These are phyloP conservation scores for Carettochelys insculpta DNA, from an alignment of 2,113 vertebrate species.

Conservation along the genomic window DNA sequence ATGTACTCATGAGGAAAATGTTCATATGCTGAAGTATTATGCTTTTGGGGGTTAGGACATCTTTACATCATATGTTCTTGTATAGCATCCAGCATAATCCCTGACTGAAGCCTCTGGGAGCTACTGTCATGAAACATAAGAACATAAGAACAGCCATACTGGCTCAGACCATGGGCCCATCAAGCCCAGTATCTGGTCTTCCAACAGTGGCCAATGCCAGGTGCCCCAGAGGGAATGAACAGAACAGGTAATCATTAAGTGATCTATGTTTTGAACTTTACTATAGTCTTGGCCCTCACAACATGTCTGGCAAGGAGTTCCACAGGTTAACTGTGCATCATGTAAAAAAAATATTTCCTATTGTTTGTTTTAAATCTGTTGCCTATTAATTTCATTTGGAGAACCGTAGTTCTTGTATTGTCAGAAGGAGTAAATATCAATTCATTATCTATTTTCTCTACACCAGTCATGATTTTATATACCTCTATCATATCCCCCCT, in stretches of 20 bases:
- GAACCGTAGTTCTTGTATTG: too few species aligned
- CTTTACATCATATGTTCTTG: background rate
- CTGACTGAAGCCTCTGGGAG: background rate
- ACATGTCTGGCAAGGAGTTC: too few species aligned
- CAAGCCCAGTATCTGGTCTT: background rate
- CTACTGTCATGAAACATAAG: background rate
- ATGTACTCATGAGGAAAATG: background rate
- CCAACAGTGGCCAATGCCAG: background rate
- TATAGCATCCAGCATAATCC: background rate
- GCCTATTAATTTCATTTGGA: too few species aligned
- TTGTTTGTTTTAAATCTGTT: too few species aligned
- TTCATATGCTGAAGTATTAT: background rate
- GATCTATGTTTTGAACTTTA: too few species aligned
- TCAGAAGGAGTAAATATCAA: too few species aligned
- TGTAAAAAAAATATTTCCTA: too few species aligned
- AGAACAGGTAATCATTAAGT: background rate
- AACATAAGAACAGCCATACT: background rate
- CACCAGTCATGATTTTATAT: too few species aligned
- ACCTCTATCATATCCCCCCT: too few species aligned
- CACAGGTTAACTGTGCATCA: too few species aligned
- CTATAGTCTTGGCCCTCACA: too few species aligned
- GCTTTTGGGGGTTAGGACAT: background rate
- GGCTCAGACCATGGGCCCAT: background rate
- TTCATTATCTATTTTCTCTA: too few species aligned
- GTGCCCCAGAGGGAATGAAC: background rate